A percentile compares a stretch with the other conserved stretches of the same genome.
These are phyloP conservation scores for Pluvianellus socialis DNA, from an alignment of 2,113 vertebrate species.

Conservation along the genomic window DNA sequence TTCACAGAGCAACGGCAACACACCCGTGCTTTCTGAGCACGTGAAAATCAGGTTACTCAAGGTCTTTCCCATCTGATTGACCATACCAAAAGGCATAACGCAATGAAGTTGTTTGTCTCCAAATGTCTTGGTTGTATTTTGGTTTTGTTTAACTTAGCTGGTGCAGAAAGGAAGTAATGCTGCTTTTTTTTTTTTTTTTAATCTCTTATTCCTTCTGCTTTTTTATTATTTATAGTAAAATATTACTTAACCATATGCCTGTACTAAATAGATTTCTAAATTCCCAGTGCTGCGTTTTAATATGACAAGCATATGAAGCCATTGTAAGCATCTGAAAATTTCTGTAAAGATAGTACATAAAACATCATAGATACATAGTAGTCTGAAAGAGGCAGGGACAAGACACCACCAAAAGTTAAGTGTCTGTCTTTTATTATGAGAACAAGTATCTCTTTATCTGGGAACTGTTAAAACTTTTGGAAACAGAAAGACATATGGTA, in stretches of 20 bases:
- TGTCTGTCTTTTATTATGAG: background rate
- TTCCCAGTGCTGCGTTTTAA: background rate
- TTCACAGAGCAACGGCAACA: background rate
- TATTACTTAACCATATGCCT: background rate
- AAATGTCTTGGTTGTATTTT: background rate
- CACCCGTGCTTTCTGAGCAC: background rate
- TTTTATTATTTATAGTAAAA: constrained; percentile 10
- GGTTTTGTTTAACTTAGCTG: background rate
- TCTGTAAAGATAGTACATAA: background rate
- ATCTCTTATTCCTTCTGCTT: background rate
- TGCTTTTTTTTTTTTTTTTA: background rate
- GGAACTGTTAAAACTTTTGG: background rate
- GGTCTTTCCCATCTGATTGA: background rate
- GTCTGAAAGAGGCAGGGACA: background rate
- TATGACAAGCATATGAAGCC: background rate
- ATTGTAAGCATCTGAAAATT: background rate
- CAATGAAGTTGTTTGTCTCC: background rate
- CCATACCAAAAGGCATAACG: background rate
- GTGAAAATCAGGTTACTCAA: background rate
- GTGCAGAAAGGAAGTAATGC: background rate
- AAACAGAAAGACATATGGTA: background rate
- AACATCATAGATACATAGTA: background rate
- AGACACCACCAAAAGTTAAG: background rate
- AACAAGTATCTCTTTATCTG: background rate
- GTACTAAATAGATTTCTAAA: background rate